A percentile compares a stretch with the other conserved stretches of the same genome.
Conservation (phyloP, 2,888 invertebrate genomes). For the Drosophila melanosoma region DNA sequence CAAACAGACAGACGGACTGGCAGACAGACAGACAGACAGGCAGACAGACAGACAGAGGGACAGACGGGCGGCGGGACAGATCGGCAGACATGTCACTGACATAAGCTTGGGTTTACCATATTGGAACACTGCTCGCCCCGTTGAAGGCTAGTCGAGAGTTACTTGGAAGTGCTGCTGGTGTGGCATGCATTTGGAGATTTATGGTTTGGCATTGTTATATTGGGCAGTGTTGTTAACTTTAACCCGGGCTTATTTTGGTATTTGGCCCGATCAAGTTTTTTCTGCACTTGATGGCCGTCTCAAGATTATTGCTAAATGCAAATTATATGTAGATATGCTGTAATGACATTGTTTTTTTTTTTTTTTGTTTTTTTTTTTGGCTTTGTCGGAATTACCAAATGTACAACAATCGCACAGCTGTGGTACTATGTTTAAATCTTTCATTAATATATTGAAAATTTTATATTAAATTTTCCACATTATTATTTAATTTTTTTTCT, state of each 20-base stretch:
- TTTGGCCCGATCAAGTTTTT: constrained; percentile 57
- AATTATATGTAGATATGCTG: constrained; percentile 75
- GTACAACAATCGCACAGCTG: background rate
- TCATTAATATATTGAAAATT: background rate
- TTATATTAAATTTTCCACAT: background rate
- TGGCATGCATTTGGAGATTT: constrained; percentile 80
- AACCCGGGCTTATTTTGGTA: constrained; percentile 59
- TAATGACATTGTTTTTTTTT: constrained; percentile 57
- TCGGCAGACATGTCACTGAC: constrained; percentile 75
- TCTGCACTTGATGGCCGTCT: constrained; percentile 58
- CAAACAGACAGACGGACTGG: constrained; percentile 47
- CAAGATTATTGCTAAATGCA: constrained; percentile 68
- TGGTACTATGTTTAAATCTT: background rate
- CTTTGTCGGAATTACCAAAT: constrained; percentile 30
- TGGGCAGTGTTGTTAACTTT: constrained; percentile 75
- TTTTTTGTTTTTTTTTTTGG: constrained; percentile 10
- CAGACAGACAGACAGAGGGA: constrained; percentile 30
- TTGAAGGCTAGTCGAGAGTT: constrained; percentile 77
- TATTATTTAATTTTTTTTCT: background rate
- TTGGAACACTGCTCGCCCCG: constrained; percentile 53
- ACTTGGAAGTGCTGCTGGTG: constrained; percentile 77
- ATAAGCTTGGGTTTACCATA: constrained; percentile 80
- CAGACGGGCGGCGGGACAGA: constrained; percentile 44
- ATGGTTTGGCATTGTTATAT: constrained; percentile 76
- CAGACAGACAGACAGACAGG: constrained; percentile 43